A percentile compares a stretch with the other conserved stretches of the same genome.
Evolutionary conservation across 1,140 invertebrate genomes (phyloP).

Genomic region (Orius insidiosus): DNA sequence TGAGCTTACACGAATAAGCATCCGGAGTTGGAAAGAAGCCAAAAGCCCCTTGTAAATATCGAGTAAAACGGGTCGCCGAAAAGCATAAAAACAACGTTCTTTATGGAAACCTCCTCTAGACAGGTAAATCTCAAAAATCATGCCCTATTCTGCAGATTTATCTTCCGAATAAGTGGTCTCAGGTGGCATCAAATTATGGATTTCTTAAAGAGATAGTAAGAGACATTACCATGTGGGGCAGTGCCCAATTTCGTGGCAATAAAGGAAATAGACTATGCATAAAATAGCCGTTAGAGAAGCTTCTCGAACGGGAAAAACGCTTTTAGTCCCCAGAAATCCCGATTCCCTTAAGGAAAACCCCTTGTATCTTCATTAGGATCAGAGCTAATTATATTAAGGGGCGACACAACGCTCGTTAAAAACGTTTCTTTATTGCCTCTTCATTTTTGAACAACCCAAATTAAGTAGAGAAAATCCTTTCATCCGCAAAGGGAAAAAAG

Average conservation of each 20-base stretch:
- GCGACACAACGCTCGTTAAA: conserved; percentile 6
- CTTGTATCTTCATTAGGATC: conserved; percentile 11
- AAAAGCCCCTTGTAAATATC: too few relatives aligned
- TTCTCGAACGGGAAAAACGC: too few relatives aligned
- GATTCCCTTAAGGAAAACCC: not conserved
- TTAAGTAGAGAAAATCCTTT: too few relatives aligned
- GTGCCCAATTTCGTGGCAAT: conserved; percentile 6
- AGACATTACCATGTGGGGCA: conserved; percentile 11
- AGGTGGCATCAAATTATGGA: conserved; percentile 6
- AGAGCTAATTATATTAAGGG: conserved; percentile 7
- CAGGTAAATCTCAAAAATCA: too few relatives aligned
- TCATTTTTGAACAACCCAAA: conserved; percentile 2
- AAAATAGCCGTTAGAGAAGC: conserved; percentile 8
- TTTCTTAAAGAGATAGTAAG: conserved; percentile 3
- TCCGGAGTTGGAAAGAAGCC: too few relatives aligned
- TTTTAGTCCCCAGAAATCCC: too few relatives aligned
- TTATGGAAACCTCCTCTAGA: too few relatives aligned
- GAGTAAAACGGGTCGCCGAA: too few relatives aligned
- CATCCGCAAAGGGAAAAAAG: too few relatives aligned
- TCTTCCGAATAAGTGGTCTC: not conserved
- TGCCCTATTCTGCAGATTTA: too few relatives aligned
- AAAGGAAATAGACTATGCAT: conserved; percentile 12
- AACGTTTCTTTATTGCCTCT: conserved; percentile 7
- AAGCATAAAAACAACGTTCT: too few relatives aligned
- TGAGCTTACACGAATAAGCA: too few relatives aligned